Evolutionary conservation across 1,140 invertebrate species (phyloP).

Genomic region (Ruditapes philippinarum): DNA sequence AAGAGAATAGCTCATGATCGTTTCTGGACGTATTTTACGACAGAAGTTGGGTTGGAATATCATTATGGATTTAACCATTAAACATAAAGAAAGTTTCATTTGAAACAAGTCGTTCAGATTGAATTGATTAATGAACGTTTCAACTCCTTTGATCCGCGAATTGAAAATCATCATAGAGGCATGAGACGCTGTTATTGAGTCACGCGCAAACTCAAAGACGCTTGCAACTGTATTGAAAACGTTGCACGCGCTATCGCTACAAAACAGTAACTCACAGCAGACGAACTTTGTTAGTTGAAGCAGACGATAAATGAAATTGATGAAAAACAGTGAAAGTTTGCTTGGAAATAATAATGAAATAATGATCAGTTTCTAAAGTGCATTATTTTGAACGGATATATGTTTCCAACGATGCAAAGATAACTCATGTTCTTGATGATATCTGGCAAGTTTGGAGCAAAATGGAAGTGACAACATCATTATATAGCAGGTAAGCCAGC

Average conservation of each 20-base stretch:
- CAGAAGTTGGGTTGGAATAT: not conserved
- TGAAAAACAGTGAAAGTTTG: not conserved
- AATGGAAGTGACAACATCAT: not conserved
- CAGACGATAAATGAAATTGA: conserved; percentile 24
- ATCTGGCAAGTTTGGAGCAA: not conserved
- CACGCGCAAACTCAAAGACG: conserved; percentile 6
- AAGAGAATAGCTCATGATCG: not conserved
- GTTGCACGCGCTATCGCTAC: conserved; percentile 17
- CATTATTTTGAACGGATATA: not conserved
- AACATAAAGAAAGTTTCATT: conserved; percentile 7
- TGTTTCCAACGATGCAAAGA: not conserved
- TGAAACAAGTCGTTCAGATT: conserved; percentile 6
- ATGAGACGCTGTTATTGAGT: conserved; percentile 32
- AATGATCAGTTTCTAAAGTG: not conserved
- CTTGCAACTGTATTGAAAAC: conserved; percentile 4
- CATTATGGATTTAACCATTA: conserved; percentile 27
- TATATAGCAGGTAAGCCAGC: not conserved
- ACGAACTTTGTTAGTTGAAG: not conserved
- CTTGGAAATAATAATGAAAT: too few species aligned
- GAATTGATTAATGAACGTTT: conserved; percentile 7
- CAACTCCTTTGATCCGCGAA: conserved; percentile 6
- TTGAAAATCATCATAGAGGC: conserved; percentile 16
- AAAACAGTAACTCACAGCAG: conserved; percentile 21
- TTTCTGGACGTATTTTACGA: not conserved
- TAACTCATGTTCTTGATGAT: not conserved